Evolutionary conservation across 2,113 vertebrate genomes (phyloP).

Genomic region (Xiphorhynchus elegans): DNA sequence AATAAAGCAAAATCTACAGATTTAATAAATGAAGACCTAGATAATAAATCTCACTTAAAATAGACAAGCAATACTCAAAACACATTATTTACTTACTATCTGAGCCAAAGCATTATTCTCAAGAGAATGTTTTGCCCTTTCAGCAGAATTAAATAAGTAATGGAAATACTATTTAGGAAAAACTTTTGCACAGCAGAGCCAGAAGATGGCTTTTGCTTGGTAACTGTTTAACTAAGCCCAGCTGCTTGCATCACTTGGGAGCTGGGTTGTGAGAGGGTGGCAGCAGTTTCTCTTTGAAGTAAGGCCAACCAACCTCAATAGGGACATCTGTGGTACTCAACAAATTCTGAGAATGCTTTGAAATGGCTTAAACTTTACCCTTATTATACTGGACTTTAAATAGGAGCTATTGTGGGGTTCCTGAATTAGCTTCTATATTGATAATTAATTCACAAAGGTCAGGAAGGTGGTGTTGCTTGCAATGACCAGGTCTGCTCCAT

Average conservation of each 20-base stretch:
- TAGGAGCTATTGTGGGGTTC: neutral
- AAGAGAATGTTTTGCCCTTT: neutral
- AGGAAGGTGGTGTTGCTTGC: neutral
- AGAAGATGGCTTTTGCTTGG: neutral
- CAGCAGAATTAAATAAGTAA: neutral
- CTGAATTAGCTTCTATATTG: neutral
- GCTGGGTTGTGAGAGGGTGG: neutral
- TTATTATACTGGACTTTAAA: neutral
- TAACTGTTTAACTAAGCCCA: constrained; percentile 5
- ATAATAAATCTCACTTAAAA: neutral
- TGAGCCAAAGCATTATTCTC: neutral
- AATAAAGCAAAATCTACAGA: neutral
- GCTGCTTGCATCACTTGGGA: neutral
- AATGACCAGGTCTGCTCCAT: neutral
- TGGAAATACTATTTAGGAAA: constrained; percentile 25
- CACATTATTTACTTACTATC: neutral
- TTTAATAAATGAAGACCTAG: neutral
- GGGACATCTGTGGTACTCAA: neutral
- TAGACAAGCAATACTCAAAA: neutral
- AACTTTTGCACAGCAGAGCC: neutral
- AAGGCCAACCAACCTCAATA: neutral
- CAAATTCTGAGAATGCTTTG: neutral
- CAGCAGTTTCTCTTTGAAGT: neutral
- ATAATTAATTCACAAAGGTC: neutral
- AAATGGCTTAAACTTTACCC: neutral